Base-by-base conservation (phyloP, 2,797 vertebrate species). In the Epinephelus malabaricus region DNA sequence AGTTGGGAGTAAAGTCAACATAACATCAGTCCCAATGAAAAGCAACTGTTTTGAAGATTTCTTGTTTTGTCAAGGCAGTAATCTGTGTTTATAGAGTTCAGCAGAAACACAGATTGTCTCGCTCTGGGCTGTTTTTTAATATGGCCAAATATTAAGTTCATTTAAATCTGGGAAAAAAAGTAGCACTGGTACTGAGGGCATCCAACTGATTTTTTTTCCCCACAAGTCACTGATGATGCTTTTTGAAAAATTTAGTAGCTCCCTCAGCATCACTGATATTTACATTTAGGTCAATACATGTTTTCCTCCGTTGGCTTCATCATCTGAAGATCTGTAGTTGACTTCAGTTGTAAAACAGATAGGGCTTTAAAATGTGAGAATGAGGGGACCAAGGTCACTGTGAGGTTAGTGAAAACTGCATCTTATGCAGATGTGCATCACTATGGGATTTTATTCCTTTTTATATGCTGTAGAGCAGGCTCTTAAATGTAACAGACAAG, bases 101-200 rank as follows among this genome's bases (percentile, higher is more conserved):
- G 68, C 43, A 18, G 25, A 60, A 72, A 69, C 56, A 38, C 66
- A 75, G n/a, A 71, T 56, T 71, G 55, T 61, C 27, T 61, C 0
- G 50, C 79, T n/a, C 18, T 2, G 14, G 62, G 73, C 66, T 67
- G 3, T 67, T 56, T 63, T 73, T 19, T 25, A 1, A n/a, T 11
- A 30, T 30, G 38, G 14, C 14, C 25, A 75, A 67, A 75, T 69
- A 61, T 69, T 8, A 38, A 23, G 19, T 74, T 34, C 1, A 74
- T 54, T 46, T 69, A 19, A 47, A 46, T 45, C 7, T 51, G 9
- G 5, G 13, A 43, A 38, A 27, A 51, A 59, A 7, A 23, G 6
- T 30, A 21, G 7, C 6, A 12, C 47, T 62, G 43, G 5, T 10
- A 27, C 43, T 38, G 0, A 49, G 27, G 12, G 53, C 25, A 8